Base-by-base conservation (phyloP, 2,113 vertebrate genomes). In the Myodes glareolus region DNA sequence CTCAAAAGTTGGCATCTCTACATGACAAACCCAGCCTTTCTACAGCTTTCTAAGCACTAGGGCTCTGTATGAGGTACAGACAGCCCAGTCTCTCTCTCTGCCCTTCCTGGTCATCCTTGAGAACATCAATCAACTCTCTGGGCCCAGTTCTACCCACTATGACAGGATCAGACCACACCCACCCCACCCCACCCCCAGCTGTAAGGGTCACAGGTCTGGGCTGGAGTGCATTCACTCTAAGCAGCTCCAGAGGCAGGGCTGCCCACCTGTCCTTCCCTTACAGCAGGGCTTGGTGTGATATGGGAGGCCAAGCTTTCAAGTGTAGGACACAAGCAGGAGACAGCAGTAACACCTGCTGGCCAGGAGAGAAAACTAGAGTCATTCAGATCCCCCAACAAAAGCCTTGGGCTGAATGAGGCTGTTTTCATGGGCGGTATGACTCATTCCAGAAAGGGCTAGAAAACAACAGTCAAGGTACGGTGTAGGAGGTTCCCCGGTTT, bases 231-330 rank as follows among this genome's bases (percentile, higher is more conserved):
- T 72, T 73, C n/a, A 1, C 61, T 58, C 27, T 47, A 55, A 86
- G 72, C 61, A 84, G 61, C 75, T 72, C 61, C 39, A 67, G 45
- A 55, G 81, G 67, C 61, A 39, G 76, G 2, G 45, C 12, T 81
- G 31, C 50, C 95, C 92, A 95, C 92, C 90, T 89, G 76, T 91
- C 90, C 81, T 70, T 50, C 52, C 80, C 94, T 96, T 94, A 97
- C 92, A 96, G 47, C 5, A 90, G 75, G 84, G 45, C 84, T 94
- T 39, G 1, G 72, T 91, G 52, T 94, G 68, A 29, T 70, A 89
- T 1, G 21, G 25, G 88, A 96, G 42, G 14, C 61, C 84, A 63
- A 68, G 95, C 93, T 97, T 93, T 81, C 85, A 94, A 96, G 78
- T 50, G 45, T 47, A 50, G 47, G 78, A 85, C 42, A 84, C 4